Conservation (phyloP, 2,113 vertebrate genomes). For the Xenotilapia caudafasciata region DNA sequence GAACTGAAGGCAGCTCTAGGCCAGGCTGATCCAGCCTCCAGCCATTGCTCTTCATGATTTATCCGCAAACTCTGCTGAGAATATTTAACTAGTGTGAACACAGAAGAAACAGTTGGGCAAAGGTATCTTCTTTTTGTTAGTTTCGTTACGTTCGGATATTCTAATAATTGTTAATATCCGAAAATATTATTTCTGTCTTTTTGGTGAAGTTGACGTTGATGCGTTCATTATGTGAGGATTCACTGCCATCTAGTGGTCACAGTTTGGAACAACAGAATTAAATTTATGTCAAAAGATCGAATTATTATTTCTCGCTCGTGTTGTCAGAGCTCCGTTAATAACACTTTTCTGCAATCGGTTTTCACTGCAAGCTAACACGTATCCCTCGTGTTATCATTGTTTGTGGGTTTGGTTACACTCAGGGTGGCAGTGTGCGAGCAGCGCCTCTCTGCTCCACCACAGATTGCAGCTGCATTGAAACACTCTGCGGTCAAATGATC, state of each 20-base stretch:
- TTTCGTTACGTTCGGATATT: background rate
- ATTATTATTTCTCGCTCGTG: background rate
- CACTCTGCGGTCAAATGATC: background rate
- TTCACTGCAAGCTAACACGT: background rate
- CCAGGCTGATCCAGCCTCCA: background rate
- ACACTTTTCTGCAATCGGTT: background rate
- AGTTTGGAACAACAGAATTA: accelerated
- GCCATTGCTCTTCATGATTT: background rate
- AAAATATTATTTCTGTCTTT: background rate
- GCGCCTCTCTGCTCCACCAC: background rate
- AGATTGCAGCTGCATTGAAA: background rate
- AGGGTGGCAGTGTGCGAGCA: background rate
- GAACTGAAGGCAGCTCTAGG: background rate
- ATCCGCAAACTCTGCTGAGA: background rate
- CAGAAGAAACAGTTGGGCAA: background rate
- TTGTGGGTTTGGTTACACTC: background rate
- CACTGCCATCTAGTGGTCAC: background rate
- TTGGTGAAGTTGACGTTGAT: background rate
- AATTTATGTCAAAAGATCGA: background rate
- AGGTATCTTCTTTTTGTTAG: background rate
- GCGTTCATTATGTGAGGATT: background rate
- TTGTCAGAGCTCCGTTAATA: accelerated
- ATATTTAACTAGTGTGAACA: background rate
- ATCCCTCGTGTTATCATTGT: background rate
- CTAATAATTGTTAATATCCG: background rate